phyloP scores from a whole-genome alignment of 30 jellyfish, hydroid and myxozoan species.

The Aurelia sp. region DNA sequence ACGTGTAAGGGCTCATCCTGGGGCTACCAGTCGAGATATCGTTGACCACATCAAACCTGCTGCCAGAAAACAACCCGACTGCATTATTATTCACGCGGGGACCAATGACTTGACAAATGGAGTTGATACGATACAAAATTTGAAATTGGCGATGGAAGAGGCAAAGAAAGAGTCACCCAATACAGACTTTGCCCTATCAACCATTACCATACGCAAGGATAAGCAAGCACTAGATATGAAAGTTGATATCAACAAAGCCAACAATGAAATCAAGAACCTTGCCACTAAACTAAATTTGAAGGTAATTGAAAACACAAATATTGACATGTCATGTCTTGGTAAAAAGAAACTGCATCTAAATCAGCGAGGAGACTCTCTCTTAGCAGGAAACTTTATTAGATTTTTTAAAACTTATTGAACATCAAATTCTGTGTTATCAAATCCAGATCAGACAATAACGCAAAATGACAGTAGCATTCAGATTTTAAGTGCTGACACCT shows the following conservation, averaged over 20 bases:
- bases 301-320: no score
- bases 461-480: background rate
- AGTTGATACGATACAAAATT: conserved; percentile 26
- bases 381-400: conserved; percentile 12
- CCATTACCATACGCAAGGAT: conserved; percentile 10
- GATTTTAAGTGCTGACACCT: background rate
- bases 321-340: no score
- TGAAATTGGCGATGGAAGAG: conserved; percentile 9
- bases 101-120: conserved; percentile 24
- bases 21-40: conserved; percentile 36
- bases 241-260: conserved; percentile 9
- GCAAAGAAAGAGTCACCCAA: conserved; percentile 17
- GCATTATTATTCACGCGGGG: conserved; percentile 7
- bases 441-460: background rate
- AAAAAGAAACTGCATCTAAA: background rate
- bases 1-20: background rate
- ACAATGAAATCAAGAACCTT: conserved; percentile 10
- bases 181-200: conserved; percentile 2
- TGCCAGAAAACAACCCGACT: conserved; percentile 13
- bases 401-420: conserved; percentile 2
- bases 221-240: conserved; percentile 5
- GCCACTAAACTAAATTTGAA: background rate
- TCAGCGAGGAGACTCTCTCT: conserved; percentile 5
- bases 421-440: conserved; percentile 1
- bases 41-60: conserved; percentile 19